phyloP scores from a whole-genome alignment of 2,797 vertebrate genomes.

The Catamblyrhynchus diadema region DNA sequence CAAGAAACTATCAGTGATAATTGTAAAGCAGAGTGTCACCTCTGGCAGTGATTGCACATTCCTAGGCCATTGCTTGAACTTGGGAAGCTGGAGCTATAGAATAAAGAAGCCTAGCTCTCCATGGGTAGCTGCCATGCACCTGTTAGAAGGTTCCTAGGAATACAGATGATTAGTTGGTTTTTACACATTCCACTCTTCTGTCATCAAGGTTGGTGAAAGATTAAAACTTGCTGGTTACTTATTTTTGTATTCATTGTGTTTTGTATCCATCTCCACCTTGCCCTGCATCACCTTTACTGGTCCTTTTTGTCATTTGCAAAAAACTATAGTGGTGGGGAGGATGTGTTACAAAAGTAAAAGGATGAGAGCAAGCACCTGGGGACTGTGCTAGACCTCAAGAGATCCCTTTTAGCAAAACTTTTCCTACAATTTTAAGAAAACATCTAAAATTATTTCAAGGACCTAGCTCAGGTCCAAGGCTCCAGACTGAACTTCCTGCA shows the following conservation, averaged over 20 bases:
- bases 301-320: not conserved
- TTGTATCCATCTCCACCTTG: not conserved
- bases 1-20: not conserved
- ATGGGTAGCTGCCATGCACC: not conserved
- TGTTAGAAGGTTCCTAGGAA: not conserved
- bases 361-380: not conserved
- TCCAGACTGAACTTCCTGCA: not conserved
- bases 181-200: not conserved
- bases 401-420: not conserved
- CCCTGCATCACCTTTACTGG: not conserved
- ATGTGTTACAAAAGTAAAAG: not conserved
- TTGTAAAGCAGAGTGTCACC: not conserved
- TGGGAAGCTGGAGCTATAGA: not conserved
- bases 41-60: not conserved
- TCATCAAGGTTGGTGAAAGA: not conserved
- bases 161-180: not conserved
- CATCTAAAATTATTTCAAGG: not conserved
- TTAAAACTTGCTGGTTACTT: not conserved
- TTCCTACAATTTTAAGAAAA: not conserved
- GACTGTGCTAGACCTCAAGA: not conserved
- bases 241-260: not conserved
- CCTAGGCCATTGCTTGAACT: not conserved
- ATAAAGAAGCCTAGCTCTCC: not conserved
- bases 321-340: fast-evolving
- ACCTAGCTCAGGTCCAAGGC: not conserved